Evolutionary conservation across 1,140 invertebrate genomes (phyloP).

Genomic region (Trichonephila inaurata): DNA sequence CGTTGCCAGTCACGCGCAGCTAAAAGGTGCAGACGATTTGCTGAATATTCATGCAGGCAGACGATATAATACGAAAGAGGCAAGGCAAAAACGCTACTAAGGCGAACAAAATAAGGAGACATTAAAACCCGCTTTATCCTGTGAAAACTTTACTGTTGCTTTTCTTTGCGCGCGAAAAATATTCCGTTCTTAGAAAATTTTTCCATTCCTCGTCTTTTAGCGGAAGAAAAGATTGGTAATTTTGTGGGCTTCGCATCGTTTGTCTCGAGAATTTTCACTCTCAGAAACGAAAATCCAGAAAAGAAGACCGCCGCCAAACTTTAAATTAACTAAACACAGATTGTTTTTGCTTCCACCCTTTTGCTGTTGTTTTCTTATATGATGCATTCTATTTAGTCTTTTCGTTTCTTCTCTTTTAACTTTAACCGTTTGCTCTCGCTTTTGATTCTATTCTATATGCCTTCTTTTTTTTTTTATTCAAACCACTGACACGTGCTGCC

Average conservation of each 20-base stretch:
- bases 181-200: constrained; percentile 46
- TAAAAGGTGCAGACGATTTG: constrained; percentile 72
- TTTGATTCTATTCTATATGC: constrained; percentile 25
- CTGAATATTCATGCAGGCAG: constrained; percentile 73
- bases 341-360: constrained; percentile 63
- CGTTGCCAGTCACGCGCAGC: constrained; percentile 70
- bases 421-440: constrained; percentile 58
- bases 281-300: constrained; percentile 62
- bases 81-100: constrained; percentile 68
- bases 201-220: constrained; percentile 46
- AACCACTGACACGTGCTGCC: constrained; percentile 73
- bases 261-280: constrained; percentile 71
- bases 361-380: constrained; percentile 66
- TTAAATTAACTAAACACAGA: constrained; percentile 76
- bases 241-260: constrained; percentile 67
- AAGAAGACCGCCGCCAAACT: constrained; percentile 64
- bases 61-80: constrained; percentile 30
- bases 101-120: constrained; percentile 70
- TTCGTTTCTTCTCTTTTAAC: constrained; percentile 69
- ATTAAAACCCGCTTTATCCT: constrained; percentile 70
- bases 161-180: constrained; percentile 58
- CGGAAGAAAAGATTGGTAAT: constrained; percentile 75
- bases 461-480: constrained; percentile 17
- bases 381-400: constrained; percentile 74
- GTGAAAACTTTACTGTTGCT: constrained; percentile 61